phyloP scores from a whole-genome alignment of 2,888 invertebrate species.

The Synergus gifuensis region DNA sequence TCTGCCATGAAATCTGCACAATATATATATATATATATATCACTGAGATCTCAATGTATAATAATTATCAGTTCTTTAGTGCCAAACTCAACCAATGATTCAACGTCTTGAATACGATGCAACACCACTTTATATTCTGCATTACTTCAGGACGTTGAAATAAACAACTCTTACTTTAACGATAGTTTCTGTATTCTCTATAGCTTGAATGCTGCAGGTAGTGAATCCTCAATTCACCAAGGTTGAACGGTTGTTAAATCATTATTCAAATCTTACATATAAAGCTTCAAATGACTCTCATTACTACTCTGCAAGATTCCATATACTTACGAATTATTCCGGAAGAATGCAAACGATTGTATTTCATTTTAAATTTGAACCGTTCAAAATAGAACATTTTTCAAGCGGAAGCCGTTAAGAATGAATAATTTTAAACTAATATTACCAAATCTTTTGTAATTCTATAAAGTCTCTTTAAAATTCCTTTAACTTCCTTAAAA shows the following conservation, averaged over 20 bases:
- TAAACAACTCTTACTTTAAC: background rate
- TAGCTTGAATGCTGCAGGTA: background rate
- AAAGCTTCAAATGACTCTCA: background rate
- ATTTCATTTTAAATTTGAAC: background rate
- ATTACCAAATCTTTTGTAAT: too few species aligned
- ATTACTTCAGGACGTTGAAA: background rate
- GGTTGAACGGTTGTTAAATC: background rate
- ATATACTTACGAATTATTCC: background rate
- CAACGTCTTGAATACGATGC: background rate
- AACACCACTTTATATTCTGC: too few species aligned
- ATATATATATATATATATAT: too few species aligned
- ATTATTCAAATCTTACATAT: background rate
- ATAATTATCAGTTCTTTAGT: background rate
- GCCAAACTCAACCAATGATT: background rate
- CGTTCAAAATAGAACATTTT: background rate
- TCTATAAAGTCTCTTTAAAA: too few species aligned
- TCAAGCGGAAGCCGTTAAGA: too few species aligned
- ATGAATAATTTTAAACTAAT: background rate
- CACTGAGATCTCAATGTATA: slow-evolving; percentile 18
- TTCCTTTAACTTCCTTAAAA: too few species aligned
- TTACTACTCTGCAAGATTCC: background rate
- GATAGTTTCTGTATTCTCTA: slow-evolving; percentile 2
- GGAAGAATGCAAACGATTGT: background rate
- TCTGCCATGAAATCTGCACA: slow-evolving; percentile 29
- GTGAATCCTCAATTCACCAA: background rate